These are phyloP conservation scores for Garrulus glandarius DNA, from an alignment of 2,797 vertebrate genomes.

Conservation along the genomic window DNA sequence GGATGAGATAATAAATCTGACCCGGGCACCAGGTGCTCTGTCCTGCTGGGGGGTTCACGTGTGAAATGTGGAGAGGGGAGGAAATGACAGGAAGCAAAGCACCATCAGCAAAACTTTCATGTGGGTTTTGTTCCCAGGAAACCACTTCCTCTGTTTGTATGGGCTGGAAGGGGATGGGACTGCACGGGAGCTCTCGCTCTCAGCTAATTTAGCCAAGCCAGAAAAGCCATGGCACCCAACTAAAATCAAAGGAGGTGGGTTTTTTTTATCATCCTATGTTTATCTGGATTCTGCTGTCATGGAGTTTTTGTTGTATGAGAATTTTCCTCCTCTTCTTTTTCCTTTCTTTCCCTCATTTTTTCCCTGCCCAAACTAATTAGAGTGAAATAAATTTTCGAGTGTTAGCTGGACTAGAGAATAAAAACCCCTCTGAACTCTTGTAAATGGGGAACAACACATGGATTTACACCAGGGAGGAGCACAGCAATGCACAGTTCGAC, in stretches of 20 bases:
- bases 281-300: constrained; percentile 33
- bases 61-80: constrained; percentile 4
- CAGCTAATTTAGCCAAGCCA: constrained; percentile 24
- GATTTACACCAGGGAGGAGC: neutral
- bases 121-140: constrained; percentile 64
- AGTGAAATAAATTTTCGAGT: neutral
- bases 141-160: constrained; percentile 60
- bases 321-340: neutral
- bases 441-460: neutral
- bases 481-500: neutral
- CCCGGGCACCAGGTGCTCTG: neutral
- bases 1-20: neutral
- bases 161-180: constrained; percentile 6
- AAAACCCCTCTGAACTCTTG: neutral
- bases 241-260: neutral
- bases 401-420: neutral
- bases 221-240: constrained; percentile 31
- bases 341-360: neutral
- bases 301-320: neutral
- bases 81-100: neutral
- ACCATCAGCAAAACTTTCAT: constrained; percentile 35
- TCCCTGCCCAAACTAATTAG: neutral
- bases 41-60: neutral
- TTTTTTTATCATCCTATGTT: neutral
- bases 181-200: neutral